Percentiles rank a stretch among this genome's conserved stretches.
Conservation (phyloP, 2,888 invertebrate species). For the Loripinus fragilis region DNA sequence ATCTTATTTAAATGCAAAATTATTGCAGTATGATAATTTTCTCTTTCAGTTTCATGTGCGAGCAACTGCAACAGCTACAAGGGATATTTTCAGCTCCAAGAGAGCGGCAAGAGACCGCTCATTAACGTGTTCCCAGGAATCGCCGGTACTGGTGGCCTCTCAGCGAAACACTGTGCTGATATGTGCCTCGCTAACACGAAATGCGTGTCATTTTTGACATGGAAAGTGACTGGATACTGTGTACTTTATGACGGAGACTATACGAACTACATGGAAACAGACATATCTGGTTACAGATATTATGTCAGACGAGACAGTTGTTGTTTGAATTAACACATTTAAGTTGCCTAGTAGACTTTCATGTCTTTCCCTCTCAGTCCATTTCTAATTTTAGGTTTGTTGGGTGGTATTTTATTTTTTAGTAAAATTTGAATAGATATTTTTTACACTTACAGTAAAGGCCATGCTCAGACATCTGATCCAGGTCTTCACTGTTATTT, state of each 20-base stretch:
- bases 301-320: background rate
- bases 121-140: background rate
- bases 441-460: no score
- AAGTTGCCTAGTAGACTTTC: no score
- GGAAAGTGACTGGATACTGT: background rate
- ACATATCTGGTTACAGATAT: background rate
- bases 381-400: no score
- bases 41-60: background rate
- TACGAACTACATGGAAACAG: background rate
- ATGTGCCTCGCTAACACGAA: background rate
- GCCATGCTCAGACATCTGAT: no score
- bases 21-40: no score
- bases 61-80: background rate
- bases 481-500: no score
- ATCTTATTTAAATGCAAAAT: no score
- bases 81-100: background rate
- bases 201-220: background rate
- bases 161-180: background rate
- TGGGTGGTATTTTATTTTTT: no score
- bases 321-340: no score
- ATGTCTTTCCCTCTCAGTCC: no score
- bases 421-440: no score
- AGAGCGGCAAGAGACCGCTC: background rate
- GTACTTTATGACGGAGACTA: background rate
- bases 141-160: no score